phyloP scores from a whole-genome alignment of 2,888 invertebrate species.

The Isoperla grammatica region DNA sequence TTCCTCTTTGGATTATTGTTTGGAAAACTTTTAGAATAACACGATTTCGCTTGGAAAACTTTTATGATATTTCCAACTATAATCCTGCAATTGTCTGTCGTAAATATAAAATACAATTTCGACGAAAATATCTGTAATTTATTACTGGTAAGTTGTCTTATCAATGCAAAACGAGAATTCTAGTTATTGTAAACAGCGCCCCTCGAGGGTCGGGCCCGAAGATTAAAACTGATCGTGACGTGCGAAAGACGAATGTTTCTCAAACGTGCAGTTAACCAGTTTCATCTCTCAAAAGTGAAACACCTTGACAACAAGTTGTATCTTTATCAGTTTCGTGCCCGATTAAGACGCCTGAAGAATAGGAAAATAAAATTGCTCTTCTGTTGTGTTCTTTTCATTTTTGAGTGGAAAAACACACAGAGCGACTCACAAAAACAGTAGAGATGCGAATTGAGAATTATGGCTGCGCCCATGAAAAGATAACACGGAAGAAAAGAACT shows the following conservation, averaged over 20 bases:
- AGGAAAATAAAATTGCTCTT: background rate
- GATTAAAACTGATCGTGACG: slow-evolving; percentile 1
- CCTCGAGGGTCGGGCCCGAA: background rate
- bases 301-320: too few relatives aligned
- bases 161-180: slow-evolving; percentile 1
- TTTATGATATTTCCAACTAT: too few relatives aligned
- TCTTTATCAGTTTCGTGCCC: background rate
- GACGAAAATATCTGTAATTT: too few relatives aligned
- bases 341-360: background rate
- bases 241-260: background rate
- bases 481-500: background rate
- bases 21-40: too few relatives aligned
- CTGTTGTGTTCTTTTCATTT: background rate
- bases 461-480: background rate
- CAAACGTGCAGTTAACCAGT: background rate
- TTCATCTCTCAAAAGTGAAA: slow-evolving; percentile 1
- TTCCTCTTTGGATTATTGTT: too few relatives aligned
- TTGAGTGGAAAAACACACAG: too few relatives aligned
- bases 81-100: too few relatives aligned
- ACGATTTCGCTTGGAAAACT: too few relatives aligned
- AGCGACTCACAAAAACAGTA: slow-evolving; percentile 4
- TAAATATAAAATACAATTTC: too few relatives aligned
- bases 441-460: slow-evolving; percentile 1
- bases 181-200: background rate
- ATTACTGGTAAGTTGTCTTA: too few relatives aligned